Evolutionary conservation across 2,888 invertebrate genomes (phyloP).

Genomic region (Microchrysa polita): DNA sequence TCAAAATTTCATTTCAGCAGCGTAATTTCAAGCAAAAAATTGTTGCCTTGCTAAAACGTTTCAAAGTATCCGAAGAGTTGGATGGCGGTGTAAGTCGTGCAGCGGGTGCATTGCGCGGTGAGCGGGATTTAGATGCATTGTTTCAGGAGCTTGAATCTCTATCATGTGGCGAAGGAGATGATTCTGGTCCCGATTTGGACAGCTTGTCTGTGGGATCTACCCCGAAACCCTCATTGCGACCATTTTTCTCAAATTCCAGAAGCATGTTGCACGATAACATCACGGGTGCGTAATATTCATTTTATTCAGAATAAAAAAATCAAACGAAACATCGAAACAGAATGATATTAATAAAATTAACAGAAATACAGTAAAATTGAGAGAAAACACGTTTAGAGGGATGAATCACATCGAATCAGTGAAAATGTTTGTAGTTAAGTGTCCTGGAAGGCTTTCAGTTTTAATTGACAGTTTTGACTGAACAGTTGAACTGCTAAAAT

Average conservation of each 20-base stretch:
- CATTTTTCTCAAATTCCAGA: slow-evolving; percentile 92
- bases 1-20: no score
- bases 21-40: slow-evolving; percentile 97
- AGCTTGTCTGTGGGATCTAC: slow-evolving; percentile 97
- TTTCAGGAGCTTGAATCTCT: slow-evolving; percentile 96
- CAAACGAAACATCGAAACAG: no score
- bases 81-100: slow-evolving; percentile 73
- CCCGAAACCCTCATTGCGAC: slow-evolving; percentile 93
- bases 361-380: no score
- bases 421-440: no score
- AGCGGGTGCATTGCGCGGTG: slow-evolving; percentile 73
- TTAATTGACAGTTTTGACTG: no score
- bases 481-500: no score
- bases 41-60: slow-evolving; percentile 91
- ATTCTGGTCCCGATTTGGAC: slow-evolving; percentile 94
- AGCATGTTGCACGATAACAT: slow-evolving; percentile 72
- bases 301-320: slow-evolving; percentile 32
- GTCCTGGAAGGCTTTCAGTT: no score
- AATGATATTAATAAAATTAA: no score
- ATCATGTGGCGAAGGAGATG: slow-evolving; percentile 83
- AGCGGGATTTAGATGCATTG: slow-evolving; percentile 91
- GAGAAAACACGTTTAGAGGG: no score
- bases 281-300: slow-evolving; percentile 53
- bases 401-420: no score
- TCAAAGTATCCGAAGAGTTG: slow-evolving; percentile 91